Base-by-base conservation (phyloP, 2,888 invertebrate genomes). In the Idaea biselata region DNA sequence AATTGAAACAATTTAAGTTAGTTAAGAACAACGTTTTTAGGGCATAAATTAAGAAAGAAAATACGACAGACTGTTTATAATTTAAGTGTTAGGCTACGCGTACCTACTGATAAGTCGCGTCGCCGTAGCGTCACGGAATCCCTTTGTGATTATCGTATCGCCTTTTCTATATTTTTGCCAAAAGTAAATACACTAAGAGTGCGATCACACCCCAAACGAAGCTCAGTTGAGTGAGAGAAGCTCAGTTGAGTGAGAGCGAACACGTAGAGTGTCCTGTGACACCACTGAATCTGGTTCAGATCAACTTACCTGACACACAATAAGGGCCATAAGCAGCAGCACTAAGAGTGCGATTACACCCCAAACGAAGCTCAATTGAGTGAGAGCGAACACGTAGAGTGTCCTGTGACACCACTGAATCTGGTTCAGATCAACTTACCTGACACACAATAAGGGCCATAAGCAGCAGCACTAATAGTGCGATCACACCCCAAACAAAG, bases 371-470 rank as follows among this genome's bases (percentile, higher is more conserved):
- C 94, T 93, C 0, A 97, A 93, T 79, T 97, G 97, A 55, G 95
- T 94, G 63, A 97, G 79, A 0, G 96, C 94, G 82, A 97, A 97
- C 76, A 96, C 93, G 84, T 97, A 97, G 32, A 97, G 93, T 0
- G 95, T 95, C 70, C 94, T 93, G 79, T 96, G 95, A 79, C 97
- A 97, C 96, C 97, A 97, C 69, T 94, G 93, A 84, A n/a, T n/a
- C n/a, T n/a, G n/a, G n/a, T n/a, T n/a, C n/a, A n/a, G n/a, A n/a
- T n/a, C n/a, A n/a, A n/a, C n/a, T n/a, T n/a, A n/a, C n/a, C n/a
- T n/a, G n/a, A n/a, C 95, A 95, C 57, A 94, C 87, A 16, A 95
- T 93, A 57, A 96, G 87, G 4, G 94, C 93, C 58, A 95, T 72
- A 5, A 94, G 84, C 11, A 95, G 80, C 54, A 95, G 73, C n/a